These are phyloP conservation scores for Eulemur coronatus DNA, from an alignment of 2,797 vertebrate genomes.

Conservation along the genomic window DNA sequence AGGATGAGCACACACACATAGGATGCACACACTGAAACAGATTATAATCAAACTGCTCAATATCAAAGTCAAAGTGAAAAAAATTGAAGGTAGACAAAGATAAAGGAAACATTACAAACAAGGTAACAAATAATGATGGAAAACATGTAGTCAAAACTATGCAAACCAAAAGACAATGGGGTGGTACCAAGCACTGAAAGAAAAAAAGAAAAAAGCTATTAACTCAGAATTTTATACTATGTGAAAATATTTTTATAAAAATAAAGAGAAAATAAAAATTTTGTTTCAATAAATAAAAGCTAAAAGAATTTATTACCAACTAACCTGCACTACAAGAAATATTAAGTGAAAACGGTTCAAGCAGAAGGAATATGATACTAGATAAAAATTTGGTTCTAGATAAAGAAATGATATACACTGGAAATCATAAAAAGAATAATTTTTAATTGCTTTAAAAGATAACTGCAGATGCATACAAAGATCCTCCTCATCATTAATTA, in stretches of 20 bases:
- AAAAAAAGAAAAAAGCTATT: not conserved
- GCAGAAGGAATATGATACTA: not conserved
- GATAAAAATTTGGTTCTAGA: not conserved
- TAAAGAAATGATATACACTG: not conserved
- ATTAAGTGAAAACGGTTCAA: not conserved
- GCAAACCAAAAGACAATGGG: not conserved
- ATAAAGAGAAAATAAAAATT: not conserved
- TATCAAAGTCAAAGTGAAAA: not conserved
- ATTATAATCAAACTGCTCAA: not conserved
- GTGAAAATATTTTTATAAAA: not conserved
- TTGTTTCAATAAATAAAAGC: not conserved
- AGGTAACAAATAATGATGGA: not conserved
- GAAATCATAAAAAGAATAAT: not conserved
- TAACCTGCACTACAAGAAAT: not conserved
- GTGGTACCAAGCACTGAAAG: not conserved
- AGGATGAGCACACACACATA: not conserved
- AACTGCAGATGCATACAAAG: not conserved
- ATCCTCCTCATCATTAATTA: not conserved
- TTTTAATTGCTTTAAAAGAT: not conserved
- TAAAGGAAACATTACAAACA: not conserved
- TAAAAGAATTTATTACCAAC: not conserved
- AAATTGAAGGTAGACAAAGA: not conserved
- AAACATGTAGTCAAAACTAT: not conserved
- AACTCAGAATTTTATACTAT: not conserved
- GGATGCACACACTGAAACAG: not conserved